Base-by-base conservation (phyloP, 2,888 invertebrate species). In the Aspidiotus rigidus region DNA sequence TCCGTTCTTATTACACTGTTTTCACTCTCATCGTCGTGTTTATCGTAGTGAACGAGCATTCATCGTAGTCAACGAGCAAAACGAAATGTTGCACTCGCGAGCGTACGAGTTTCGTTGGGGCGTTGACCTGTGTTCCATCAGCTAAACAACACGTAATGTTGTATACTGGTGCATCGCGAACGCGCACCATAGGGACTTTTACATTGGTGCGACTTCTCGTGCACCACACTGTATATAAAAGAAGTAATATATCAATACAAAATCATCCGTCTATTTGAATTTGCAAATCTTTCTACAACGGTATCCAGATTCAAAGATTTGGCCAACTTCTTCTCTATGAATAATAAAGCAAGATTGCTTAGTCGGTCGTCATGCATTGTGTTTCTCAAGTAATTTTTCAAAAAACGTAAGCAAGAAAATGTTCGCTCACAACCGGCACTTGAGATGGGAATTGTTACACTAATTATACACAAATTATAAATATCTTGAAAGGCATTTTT, bases 221-320 rank as follows among this genome's bases (percentile, higher is more conserved):
- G n/a, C n/a, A n/a, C n/a, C n/a, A n/a, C n/a, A n/a, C n/a, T n/a
- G n/a, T n/a, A n/a, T n/a, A n/a, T n/a, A 49, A 49, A n/a, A n/a
- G n/a, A n/a, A n/a, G n/a, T n/a, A n/a, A n/a, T n/a, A n/a, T n/a
- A 53, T 56, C 7, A 56, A 56, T 56, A 56, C 7, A 56, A 56
- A 2, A 56, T 56, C 13, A 56, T 56, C 7, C 7, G n/a, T 11
- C 39, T 28, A 39, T 59, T 59, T 1, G 1, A 39, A 59, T 10
- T 16, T 59, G 59, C 28, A 59, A 16, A 59, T 10, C 6, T 8
- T 6, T 59, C 59, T 28, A 59, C 39, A 11, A 16, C 28, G 3
- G 3, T 1, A 13, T 59, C 59, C 39, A 28, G 2, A 16, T 39
- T 59, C 13, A 56, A n/a, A 56, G 9, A 13, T 8, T 56, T 56